A percentile compares a stretch with the other conserved stretches of the same genome.
Conservation (phyloP, 2,113 vertebrate species). For the Cervus canadensis region DNA sequence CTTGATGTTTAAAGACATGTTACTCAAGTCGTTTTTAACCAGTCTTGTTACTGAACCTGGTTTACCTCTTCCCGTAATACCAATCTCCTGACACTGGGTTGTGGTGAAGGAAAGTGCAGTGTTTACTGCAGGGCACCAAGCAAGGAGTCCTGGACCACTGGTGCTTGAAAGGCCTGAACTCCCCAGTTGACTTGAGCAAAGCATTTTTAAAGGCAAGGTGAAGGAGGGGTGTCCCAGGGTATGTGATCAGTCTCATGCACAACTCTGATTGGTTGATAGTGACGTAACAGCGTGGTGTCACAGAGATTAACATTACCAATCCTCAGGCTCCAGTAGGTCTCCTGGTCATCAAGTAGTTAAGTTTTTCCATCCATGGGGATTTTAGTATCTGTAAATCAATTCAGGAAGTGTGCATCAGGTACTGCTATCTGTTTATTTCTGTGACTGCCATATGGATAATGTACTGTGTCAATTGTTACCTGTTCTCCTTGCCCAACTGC, state of each 20-base stretch:
- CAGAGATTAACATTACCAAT: background rate
- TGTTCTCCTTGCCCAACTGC: background rate
- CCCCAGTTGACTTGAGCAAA: background rate
- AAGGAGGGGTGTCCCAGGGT: background rate
- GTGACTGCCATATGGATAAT: background rate
- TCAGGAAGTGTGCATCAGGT: background rate
- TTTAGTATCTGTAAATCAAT: background rate
- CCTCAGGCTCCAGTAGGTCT: background rate
- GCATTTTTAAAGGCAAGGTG: background rate
- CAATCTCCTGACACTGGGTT: background rate
- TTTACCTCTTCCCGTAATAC: background rate
- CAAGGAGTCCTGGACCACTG: background rate
- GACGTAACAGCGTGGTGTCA: rapidly evolving
- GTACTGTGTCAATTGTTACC: background rate
- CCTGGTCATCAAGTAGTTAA: background rate
- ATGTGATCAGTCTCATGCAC: background rate
- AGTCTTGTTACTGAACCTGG: background rate
- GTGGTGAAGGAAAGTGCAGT: background rate
- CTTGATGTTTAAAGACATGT: background rate
- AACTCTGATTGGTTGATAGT: background rate
- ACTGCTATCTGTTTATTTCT: background rate
- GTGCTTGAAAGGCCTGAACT: background rate
- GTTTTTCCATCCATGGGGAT: background rate
- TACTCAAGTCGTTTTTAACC: background rate
- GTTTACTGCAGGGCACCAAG: background rate